phyloP scores from a whole-genome alignment of 2,797 vertebrate species.

The Neosilurus mollespiculum region DNA sequence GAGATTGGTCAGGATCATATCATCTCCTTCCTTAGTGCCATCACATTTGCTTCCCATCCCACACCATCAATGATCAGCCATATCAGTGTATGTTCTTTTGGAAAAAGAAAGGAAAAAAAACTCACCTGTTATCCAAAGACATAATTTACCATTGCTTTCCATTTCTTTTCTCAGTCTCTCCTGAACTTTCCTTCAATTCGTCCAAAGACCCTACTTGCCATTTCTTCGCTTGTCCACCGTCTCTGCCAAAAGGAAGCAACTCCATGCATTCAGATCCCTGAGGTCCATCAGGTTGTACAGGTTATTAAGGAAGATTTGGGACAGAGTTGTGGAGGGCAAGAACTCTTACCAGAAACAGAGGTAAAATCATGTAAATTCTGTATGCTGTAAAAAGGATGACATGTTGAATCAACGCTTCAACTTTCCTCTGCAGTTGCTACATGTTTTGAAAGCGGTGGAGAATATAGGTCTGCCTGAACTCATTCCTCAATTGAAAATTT shows the following conservation, averaged over 20 bases:
- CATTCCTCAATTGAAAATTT: slow-evolving; percentile 67
- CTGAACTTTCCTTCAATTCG: slow-evolving; percentile 67
- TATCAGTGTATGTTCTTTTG: slow-evolving; percentile 73
- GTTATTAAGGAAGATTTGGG: slow-evolving; percentile 69
- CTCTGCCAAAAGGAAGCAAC: slow-evolving; percentile 70
- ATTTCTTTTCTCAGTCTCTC: slow-evolving; percentile 67
- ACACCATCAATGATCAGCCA: slow-evolving; percentile 72
- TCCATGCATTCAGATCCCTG: slow-evolving; percentile 68
- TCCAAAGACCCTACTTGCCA: slow-evolving; percentile 70
- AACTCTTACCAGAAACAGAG: slow-evolving; percentile 45
- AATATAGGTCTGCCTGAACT: slow-evolving; percentile 77
- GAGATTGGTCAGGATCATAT: slow-evolving; percentile 76
- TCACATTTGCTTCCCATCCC: slow-evolving; percentile 77
- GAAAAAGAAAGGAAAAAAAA: background rate
- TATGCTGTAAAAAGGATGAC: background rate
- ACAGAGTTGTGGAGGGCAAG: slow-evolving; percentile 62
- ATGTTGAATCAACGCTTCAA: background rate
- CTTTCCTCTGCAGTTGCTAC: slow-evolving; percentile 68
- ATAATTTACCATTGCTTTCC: background rate
- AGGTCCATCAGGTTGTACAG: slow-evolving; percentile 72
- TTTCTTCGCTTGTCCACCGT: slow-evolving; percentile 77
- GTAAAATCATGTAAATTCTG: slow-evolving; percentile 17
- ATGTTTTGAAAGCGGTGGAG: slow-evolving; percentile 81
- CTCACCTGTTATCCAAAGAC: background rate
- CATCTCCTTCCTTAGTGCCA: slow-evolving; percentile 73